Evolutionary conservation across 2,113 vertebrate genomes (phyloP), one percentile per base, ranked within the genome.

Genomic region (Nipponia nippon): DNA sequence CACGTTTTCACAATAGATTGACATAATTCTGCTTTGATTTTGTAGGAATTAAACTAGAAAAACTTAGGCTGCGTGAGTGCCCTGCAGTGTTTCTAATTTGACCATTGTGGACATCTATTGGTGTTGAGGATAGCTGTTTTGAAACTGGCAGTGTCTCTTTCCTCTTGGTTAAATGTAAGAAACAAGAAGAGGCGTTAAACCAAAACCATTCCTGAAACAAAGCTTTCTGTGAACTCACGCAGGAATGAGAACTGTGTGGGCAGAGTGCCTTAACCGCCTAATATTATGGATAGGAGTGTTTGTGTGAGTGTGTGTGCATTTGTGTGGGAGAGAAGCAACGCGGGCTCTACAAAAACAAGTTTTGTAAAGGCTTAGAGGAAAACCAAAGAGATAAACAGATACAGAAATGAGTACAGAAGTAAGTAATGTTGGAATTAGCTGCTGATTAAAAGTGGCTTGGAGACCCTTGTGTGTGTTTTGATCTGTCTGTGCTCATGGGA

Each of bases 201-300:
- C 26, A 69, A 86, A 91, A 50, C 72, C 22, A 53, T 40, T 70
- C 69, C 65, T 89, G 55, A 84, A 96, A 85, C 42, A 75, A 93
- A 87, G 69, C 56, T 79, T 58, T 0, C 2, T 85, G 69, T 89
- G 87, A 93, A 82, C 46, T 91, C 53, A 7, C 11, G 25, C 52
- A 91, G 78, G 73, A 94, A 76, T 71, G 81, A 94, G 77, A 73
- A n/a, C 11, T 87, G 77, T 72, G 93, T 93, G 84, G 96, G 90
- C 92, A 71, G 92, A 47, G 62, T 52, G 87, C 90, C 65, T 91
- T 72, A 50, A 42, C 90, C 3, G 3, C 46, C 50, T 13, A 2
- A 25, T 29, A n/a, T 65, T 75, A 16, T 21, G 84, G 49, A n/a
- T 25, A 61, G 63, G 21, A 87, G 92, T 30, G 46, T 76, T 88